phyloP scores from a whole-genome alignment of 1,140 invertebrate genomes.

The Cepaea nemoralis region DNA sequence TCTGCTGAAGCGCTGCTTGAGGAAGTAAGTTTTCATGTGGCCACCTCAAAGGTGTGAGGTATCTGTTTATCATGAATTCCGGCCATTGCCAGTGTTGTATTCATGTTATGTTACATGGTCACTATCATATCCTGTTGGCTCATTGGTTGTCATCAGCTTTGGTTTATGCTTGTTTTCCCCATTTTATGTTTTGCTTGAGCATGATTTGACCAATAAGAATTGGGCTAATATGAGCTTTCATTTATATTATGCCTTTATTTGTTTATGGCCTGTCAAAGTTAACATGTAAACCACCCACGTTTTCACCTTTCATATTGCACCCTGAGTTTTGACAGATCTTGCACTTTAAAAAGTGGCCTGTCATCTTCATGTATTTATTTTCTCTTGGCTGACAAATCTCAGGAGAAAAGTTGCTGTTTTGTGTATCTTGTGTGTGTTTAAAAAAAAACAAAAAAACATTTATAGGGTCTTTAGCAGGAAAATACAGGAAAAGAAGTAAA shows the following conservation, averaged over 20 bases:
- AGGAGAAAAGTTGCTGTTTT: too few species aligned
- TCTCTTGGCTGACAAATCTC: too few species aligned
- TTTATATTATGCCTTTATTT: neutral
- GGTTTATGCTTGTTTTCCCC: neutral
- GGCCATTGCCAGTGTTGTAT: too few species aligned
- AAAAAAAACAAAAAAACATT: too few species aligned
- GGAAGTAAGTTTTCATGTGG: neutral
- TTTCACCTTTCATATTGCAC: neutral
- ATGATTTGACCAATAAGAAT: neutral
- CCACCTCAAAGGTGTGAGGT: neutral
- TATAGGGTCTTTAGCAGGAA: too few species aligned
- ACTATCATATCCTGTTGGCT: neutral
- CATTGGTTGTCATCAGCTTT: neutral
- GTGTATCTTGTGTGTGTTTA: too few species aligned
- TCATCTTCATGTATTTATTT: neutral
- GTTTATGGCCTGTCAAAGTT: too few species aligned
- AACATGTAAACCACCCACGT: neutral
- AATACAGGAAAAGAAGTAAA: too few species aligned
- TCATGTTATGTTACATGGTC: too few species aligned
- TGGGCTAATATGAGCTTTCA: neutral
- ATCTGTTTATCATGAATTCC: neutral
- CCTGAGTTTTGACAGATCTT: neutral
- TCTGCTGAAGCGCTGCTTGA: neutral
- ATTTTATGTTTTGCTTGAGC: constrained; percentile 20
- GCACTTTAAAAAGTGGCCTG: neutral